A percentile compares a stretch with the other conserved stretches of the same genome.
phyloP scores from a whole-genome alignment of 2,888 invertebrate species.

The Brachyptera risi region DNA sequence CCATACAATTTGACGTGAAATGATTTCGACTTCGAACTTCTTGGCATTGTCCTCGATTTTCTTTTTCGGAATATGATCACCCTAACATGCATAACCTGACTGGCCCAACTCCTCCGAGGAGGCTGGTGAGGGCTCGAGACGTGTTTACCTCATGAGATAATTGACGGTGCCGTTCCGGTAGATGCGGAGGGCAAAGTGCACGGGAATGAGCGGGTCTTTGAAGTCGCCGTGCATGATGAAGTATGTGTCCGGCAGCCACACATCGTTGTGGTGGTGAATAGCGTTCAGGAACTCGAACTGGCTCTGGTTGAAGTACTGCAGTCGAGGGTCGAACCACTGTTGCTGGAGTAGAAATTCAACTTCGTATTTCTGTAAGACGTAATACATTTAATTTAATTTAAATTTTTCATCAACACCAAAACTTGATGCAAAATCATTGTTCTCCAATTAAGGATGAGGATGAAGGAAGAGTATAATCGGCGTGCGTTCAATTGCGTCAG shows the following conservation, averaged over 20 bases:
- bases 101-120: no score
- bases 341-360: slow-evolving; percentile 91
- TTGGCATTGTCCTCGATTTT: no score
- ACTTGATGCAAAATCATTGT: no score
- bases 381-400: not conserved
- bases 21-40: no score
- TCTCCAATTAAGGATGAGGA: no score
- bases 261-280: slow-evolving; percentile 86
- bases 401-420: no score
- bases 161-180: slow-evolving; percentile 91
- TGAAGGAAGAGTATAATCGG: no score
- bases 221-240: slow-evolving; percentile 97
- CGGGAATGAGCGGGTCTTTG: slow-evolving; percentile 88
- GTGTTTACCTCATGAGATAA: slow-evolving; percentile 88
- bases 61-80: no score
- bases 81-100: no score
- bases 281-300: slow-evolving; percentile 87
- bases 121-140: no score
- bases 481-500: no score
- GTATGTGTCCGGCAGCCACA: slow-evolving; percentile 93
- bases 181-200: slow-evolving; percentile 89
- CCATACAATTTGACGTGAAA: no score
- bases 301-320: slow-evolving; percentile 84
- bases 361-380: slow-evolving; percentile 80
- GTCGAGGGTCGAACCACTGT: slow-evolving; percentile 88